Evolutionary conservation across 2,888 invertebrate genomes (phyloP), one percentile per base, ranked within the genome.

Genomic region (Scelioninae gen. 2): DNA sequence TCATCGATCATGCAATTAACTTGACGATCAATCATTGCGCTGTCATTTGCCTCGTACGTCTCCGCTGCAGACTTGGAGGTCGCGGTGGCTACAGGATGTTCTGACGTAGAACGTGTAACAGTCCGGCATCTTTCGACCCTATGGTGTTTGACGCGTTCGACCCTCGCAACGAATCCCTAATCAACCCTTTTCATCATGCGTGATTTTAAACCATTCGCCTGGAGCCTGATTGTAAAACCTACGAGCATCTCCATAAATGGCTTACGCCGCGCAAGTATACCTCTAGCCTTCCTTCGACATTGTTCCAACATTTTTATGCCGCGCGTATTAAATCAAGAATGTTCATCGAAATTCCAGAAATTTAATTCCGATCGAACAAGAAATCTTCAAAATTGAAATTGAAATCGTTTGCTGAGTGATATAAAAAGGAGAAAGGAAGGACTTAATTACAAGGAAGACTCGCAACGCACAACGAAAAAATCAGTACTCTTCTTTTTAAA

Each of bases 1-100:
- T 88, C 91, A 92, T 92, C 92, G 90, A 92, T 92, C 92, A 92
- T 89, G 90, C 92, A 92, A 92, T 92, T 92, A 92, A 90, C 87
- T 78, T 81, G 81, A 84, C 88, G 91, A 92, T 92, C 92, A 91
- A 92, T 92, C 92, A 92, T 92, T 89, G 87, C 73, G 84, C 86
- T 87, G 87, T 87, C 87, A 87, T 87, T 87, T 86, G 85, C 87
- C 86, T 83, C 79, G 77, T 79, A 79, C 80, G 76, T 77, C 74
- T 73, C 58, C 48, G 71, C 57, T 73, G 67, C 71, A 69, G 65
- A 71, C 71, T 73, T 70, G 53, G 69, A 71, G 74, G 73, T 69
- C 60, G 68, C 63, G 45, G 45, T 25, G 52, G 50, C 50, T 70
- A 69, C 73, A 75, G 72, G 65, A 75, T 75, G 63, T 73, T 75